Percentiles rank a stretch among this genome's conserved stretches.
Conservation (phyloP, 2,797 vertebrate species). For the Brachymystax lenok region DNA sequence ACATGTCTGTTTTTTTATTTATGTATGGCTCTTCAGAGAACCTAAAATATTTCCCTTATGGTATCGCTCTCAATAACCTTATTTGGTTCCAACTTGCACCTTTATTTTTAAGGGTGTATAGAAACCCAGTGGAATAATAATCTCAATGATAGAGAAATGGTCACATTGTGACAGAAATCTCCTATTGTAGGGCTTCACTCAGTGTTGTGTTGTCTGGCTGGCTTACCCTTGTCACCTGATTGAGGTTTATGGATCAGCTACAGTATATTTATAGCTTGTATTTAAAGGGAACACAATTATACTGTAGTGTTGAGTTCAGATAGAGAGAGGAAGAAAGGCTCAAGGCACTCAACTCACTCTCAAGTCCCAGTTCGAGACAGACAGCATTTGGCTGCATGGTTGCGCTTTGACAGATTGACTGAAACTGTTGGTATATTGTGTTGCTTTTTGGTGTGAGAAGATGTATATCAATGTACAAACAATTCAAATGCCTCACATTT, state of each 20-base stretch:
- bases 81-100: no score
- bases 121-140: no score
- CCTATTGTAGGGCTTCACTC: background rate
- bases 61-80: no score
- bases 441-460: background rate
- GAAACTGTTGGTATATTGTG: background rate
- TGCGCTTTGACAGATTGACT: background rate
- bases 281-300: constrained; percentile 2
- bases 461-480: background rate
- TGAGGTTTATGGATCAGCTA: background rate
- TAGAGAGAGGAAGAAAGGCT: background rate
- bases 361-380: background rate
- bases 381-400: background rate
- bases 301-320: background rate
- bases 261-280: background rate
- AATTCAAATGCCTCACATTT: background rate
- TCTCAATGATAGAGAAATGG: background rate
- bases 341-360: background rate
- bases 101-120: no score
- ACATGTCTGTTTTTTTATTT: no score
- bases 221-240: background rate
- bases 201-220: background rate
- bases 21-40: no score
- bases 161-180: no score
- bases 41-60: no score